Percentiles rank a stretch among this genome's conserved stretches.
Conservation (phyloP, 2,113 vertebrate species). For the Phocoena phocoena region DNA sequence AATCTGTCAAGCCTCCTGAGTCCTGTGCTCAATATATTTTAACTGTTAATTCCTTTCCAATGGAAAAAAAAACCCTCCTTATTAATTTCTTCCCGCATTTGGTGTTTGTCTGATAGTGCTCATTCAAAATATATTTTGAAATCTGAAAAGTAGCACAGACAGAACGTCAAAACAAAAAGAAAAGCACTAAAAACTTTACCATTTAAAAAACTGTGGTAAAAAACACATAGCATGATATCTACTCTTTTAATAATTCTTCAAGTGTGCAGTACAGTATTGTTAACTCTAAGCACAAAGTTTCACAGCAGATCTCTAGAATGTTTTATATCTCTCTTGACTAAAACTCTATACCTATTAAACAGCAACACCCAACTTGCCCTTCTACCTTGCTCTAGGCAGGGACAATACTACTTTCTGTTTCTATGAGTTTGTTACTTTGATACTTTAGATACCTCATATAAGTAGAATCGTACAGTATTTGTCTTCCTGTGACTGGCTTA, state of each 20-base stretch:
- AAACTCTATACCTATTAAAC: background rate
- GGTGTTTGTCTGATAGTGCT: background rate
- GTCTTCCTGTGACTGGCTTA: background rate
- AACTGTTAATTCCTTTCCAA: slow-evolving; percentile 65
- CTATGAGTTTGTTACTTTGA: background rate
- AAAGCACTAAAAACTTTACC: background rate
- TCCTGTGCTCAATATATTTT: slow-evolving; percentile 64
- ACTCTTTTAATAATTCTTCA: background rate
- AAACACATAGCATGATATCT: background rate
- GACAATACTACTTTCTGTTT: background rate
- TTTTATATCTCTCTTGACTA: background rate
- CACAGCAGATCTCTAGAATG: background rate
- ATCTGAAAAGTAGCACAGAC: slow-evolving; percentile 25
- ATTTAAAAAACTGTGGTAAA: background rate
- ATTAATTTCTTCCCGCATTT: slow-evolving; percentile 22
- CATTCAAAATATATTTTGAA: slow-evolving; percentile 20
- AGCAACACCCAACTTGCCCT: background rate
- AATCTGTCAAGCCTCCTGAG: slow-evolving; percentile 56
- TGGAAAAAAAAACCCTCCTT: background rate
- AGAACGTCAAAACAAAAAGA: slow-evolving; percentile 41
- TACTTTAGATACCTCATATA: background rate
- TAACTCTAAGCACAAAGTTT: background rate
- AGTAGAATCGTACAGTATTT: background rate
- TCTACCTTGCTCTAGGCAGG: background rate
- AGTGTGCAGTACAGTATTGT: background rate